Evolutionary conservation across 2,113 vertebrate species (phyloP).

Genomic region (Perccottus glenii): DNA sequence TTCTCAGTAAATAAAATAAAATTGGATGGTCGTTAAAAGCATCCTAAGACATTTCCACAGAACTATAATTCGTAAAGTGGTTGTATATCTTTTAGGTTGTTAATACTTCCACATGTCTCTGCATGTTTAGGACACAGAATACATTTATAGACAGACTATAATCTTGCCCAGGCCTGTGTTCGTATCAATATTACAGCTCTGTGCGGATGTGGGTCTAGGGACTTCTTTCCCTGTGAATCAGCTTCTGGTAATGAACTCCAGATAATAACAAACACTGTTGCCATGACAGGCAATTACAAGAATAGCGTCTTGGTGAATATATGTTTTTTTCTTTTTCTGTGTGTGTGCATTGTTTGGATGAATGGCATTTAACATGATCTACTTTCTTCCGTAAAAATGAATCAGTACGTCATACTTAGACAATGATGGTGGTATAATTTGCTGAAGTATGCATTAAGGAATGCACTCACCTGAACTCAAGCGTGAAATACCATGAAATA

Average conservation of each 20-base stretch:
- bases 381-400: neutral
- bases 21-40: too few species aligned
- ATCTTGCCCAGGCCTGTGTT: neutral
- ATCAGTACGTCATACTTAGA: neutral
- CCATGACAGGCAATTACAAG: slow-evolving; percentile 42
- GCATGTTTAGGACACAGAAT: neutral
- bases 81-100: neutral
- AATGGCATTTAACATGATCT: neutral
- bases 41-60: too few species aligned
- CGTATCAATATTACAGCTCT: too few species aligned
- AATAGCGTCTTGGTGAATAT: slow-evolving; percentile 45
- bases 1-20: too few species aligned
- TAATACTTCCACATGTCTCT: neutral
- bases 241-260: slow-evolving; percentile 33
- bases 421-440: neutral
- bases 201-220: neutral
- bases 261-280: slow-evolving; percentile 50
- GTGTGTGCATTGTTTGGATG: slow-evolving; percentile 22
- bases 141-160: slow-evolving; percentile 2
- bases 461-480: slow-evolving; percentile 57
- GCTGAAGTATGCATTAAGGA: slow-evolving; percentile 40
- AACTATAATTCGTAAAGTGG: neutral
- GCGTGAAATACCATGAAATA: slow-evolving; percentile 37
- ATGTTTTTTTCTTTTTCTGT: slow-evolving; percentile 3
- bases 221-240: slow-evolving; percentile 50